Base-by-base conservation (phyloP, 2,113 vertebrate species). In the Ptyas mucosa region DNA sequence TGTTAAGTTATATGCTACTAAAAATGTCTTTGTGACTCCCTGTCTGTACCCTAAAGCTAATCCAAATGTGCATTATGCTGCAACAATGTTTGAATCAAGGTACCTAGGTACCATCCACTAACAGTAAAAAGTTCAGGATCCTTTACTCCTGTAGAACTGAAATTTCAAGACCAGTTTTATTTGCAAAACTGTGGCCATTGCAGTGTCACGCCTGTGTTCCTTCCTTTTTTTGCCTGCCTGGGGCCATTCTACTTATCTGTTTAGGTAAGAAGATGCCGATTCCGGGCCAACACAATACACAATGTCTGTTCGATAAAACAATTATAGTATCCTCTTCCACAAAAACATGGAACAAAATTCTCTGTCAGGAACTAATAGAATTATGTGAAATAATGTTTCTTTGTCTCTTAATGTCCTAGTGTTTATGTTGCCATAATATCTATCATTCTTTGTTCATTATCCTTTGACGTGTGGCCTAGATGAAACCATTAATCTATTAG, bases 341-440 rank as follows among this genome's bases (percentile, higher is more conserved):
- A 75, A 75, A 75, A 75, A 75, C 5, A 2, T 34, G 64, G 2
- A 75, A 75, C 69, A 81, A 81, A 81, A 81, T 39, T 39, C 64
- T 75, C n/a, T 39, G n/a, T 81, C 69, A 87, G 54, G 43, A 58
- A 69, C 58, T 92, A 92, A 92, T 81, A 88, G 88, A 43, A 75
- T 51, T 34, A 54, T 54, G 9, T 20, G 54, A 69, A 88, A 92
- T 89, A 92, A 92, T 54, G 24, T 75, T 92, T 69, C 87, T 75
- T 88, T 88, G 87, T 92, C 51, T 92, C 34, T 88, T 75, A 52
- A 51, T 69, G 86, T 46, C 91, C 24, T 88, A 34, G 86, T 15
- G 24, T 29, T 92, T 88, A 64, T 87, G 58, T 88, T 92, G 52
- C 49, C 86, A 51, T 69, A 88, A 88, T 88, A 92, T 43, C 14